Conservation (phyloP, 1,140 invertebrate species). For the Coptotermes formosanus region DNA sequence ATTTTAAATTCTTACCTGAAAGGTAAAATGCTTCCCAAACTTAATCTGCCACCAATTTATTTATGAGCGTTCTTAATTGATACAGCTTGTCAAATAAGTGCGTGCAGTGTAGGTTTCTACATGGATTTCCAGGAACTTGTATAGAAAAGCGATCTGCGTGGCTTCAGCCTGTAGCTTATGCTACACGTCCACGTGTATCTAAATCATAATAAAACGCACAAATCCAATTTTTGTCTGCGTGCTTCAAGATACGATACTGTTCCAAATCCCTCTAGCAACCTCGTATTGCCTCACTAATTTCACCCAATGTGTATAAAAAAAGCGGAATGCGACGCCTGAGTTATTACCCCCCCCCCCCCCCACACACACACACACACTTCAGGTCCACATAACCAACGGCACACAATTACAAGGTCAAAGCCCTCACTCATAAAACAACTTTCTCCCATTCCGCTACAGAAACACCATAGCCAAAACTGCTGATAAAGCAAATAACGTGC, state of each 20-base stretch:
- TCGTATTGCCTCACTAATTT: background rate
- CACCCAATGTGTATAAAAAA: background rate
- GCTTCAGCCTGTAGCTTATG: background rate
- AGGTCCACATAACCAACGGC: background rate
- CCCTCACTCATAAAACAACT: background rate
- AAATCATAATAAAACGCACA: conserved; percentile 1
- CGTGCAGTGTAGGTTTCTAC: too few species aligned
- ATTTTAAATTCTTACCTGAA: too few species aligned
- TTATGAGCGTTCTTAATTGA: too few species aligned
- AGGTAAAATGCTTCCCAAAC: too few species aligned
- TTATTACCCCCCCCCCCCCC: background rate
- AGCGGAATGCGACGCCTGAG: background rate
- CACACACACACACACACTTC: too few species aligned
- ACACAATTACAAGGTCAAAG: background rate
- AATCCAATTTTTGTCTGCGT: background rate
- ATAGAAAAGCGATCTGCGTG: background rate
- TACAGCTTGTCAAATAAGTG: too few species aligned
- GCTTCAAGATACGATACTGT: background rate
- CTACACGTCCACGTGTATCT: background rate
- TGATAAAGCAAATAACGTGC: background rate
- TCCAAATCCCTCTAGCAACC: background rate
- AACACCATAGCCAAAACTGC: background rate
- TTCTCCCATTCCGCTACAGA: background rate
- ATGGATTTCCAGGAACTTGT: background rate
- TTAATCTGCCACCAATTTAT: too few species aligned